Percentiles rank a stretch among this genome's conserved stretches.
Evolutionary conservation across 2,888 invertebrate genomes (phyloP).

Genomic region (Tipula unca): DNA sequence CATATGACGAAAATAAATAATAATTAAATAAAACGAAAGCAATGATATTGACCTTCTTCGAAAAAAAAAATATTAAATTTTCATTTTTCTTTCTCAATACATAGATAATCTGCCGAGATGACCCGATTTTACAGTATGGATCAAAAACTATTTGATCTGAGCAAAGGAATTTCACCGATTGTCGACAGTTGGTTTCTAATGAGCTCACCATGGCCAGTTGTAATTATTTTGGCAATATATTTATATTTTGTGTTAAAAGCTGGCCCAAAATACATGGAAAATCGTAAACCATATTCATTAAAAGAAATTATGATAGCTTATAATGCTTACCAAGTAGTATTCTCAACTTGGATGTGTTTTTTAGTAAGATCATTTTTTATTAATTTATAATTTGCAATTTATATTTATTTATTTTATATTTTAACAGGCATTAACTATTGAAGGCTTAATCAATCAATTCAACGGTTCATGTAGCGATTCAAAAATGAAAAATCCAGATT

Average conservation of each 20-base stretch:
- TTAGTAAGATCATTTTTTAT: background rate
- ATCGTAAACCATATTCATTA: conserved; percentile 62
- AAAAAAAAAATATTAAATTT: background rate
- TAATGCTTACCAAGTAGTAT: conserved; percentile 80
- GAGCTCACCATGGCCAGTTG: conserved; percentile 63
- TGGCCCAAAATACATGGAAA: conserved; percentile 68
- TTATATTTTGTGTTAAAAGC: conserved; percentile 65
- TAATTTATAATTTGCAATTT: background rate
- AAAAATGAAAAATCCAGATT: background rate
- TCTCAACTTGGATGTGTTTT: conserved; percentile 62
- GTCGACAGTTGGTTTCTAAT: conserved; percentile 71
- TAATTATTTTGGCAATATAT: conserved; percentile 56
- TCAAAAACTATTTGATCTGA: background rate
- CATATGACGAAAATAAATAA: background rate
- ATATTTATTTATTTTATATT: background rate
- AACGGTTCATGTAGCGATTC: background rate
- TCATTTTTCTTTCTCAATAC: background rate
- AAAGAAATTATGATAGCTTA: conserved; percentile 66
- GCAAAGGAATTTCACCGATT: conserved; percentile 45
- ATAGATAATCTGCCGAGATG: background rate
- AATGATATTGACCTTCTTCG: background rate
- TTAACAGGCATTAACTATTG: background rate
- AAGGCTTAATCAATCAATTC: background rate
- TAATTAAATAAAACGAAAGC: background rate
- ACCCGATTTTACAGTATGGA: background rate